Conservation (phyloP, 2,797 vertebrate genomes). For the Cossypha caffra region DNA sequence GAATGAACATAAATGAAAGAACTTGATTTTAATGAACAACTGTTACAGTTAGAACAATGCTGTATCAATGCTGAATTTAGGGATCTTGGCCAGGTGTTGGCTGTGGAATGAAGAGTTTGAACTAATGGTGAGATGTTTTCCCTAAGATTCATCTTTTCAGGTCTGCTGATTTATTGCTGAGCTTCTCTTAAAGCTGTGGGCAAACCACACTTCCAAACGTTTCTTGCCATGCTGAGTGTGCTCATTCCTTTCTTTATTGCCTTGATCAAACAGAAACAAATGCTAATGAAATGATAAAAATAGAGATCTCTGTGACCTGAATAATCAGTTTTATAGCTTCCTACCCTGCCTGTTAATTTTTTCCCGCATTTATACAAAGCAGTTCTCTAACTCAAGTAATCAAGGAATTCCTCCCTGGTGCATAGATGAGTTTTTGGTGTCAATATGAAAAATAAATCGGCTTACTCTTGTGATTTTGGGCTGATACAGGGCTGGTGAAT, state of each 20-base stretch:
- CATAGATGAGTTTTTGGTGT: not conserved
- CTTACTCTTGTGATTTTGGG: not conserved
- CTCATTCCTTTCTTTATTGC: not conserved
- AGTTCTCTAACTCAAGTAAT: not conserved
- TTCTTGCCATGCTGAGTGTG: not conserved
- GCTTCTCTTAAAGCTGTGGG: not conserved
- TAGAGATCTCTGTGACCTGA: not conserved
- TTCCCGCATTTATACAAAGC: not conserved
- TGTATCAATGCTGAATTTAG: not conserved
- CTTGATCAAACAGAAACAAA: constrained; percentile 4
- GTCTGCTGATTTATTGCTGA: not conserved
- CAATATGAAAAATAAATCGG: not conserved
- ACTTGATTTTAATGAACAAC: constrained; percentile 43
- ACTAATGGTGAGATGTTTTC: not conserved
- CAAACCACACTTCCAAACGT: not conserved
- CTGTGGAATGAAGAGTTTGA: not conserved
- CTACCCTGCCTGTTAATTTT: not conserved
- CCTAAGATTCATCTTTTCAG: not conserved
- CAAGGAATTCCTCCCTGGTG: not conserved
- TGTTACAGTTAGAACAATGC: not conserved
- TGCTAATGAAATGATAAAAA: not conserved
- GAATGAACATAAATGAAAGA: constrained; percentile 73
- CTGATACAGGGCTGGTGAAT: not conserved
- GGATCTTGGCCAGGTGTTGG: not conserved
- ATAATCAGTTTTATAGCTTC: not conserved